Evolutionary conservation across 2,113 vertebrate genomes (phyloP), one percentile per base, ranked within the genome.

Genomic region (Plecotus auritus): DNA sequence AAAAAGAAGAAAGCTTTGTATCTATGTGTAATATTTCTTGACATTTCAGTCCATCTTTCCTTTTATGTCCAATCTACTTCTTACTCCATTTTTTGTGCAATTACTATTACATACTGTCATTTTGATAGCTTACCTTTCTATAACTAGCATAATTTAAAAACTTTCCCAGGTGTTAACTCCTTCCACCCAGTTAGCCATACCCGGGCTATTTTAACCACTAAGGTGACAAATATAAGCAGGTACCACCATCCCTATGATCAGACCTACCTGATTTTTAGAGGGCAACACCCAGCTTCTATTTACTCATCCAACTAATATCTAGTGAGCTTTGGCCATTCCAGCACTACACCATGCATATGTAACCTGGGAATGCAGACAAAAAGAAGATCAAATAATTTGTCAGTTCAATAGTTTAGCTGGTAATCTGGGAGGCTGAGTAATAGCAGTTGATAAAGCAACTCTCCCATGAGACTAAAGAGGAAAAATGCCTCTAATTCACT

Each of bases 71-170:
- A 76, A 32, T 54, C 56, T 22, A 56, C 54, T 86, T 69, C 69
- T 82, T 74, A 40, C 64, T 70, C 45, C 35, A 9, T 67, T 32
- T 67, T 76, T 90, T 26, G 23, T 28, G 17, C 61, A 64, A 74
- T 73, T 23, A 23, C 17, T 91, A 56, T 51, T 47, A 81, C 82
- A n/a, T 73, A 40, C 32, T 22, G 6, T 88, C 74, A 61, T 90
- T 42, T 40, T 72, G 22, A 28, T 37, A 30, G 45, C 30, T 81
- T 94, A 32, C 45, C 92, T 90, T 85, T 82, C 77, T 23, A 82
- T 17, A 90, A 90, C 84, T 18, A 90, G 67, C 40, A 47, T 90
- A 77, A 64, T 87, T 90, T 35, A 77, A 83, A 96, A 54, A 88
- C 11, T 40, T 64, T 56, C 37, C 47, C 30, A 40, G 30, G 32